Evolutionary conservation across 2,113 vertebrate species (phyloP).

Genomic region (Paramormyrops kingsleyae): DNA sequence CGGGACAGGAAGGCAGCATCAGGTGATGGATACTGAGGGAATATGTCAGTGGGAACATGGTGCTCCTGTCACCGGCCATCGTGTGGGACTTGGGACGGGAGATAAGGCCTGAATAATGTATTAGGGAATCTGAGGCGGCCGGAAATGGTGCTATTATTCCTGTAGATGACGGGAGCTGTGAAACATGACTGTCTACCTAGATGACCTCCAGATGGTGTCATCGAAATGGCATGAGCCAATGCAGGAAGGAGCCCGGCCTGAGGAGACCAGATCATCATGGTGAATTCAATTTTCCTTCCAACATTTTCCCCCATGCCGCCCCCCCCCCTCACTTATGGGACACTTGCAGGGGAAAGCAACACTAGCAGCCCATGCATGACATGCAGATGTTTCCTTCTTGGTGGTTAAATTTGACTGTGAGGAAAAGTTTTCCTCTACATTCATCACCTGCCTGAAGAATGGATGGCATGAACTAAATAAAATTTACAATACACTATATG

Average conservation of each 20-base stretch:
- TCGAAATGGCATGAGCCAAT: neutral
- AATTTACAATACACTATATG: neutral
- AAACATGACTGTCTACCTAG: neutral
- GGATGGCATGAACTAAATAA: neutral
- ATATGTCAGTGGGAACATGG: neutral
- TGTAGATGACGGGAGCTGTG: slow-evolving; percentile 9
- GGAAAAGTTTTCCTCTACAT: neutral
- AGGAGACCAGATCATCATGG: neutral
- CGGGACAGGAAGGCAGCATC: neutral
- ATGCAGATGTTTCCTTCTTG: neutral
- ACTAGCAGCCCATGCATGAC: neutral
- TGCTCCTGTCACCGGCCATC: slow-evolving; percentile 9
- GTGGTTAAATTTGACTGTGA: too few relatives aligned
- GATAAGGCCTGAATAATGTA: slow-evolving; percentile 24
- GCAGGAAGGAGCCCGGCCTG: neutral
- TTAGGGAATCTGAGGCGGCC: neutral
- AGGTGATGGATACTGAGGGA: slow-evolving; percentile 2
- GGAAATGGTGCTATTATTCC: slow-evolving; percentile 16
- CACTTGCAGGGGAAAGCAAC: neutral
- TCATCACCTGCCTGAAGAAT: neutral
- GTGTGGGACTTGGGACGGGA: neutral
- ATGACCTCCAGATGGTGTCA: neutral
- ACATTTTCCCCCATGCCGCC: neutral
- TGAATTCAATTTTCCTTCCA: neutral
- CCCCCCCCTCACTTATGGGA: neutral